phyloP scores from a whole-genome alignment of 2,797 vertebrate species.

The Florisuga fusca region DNA sequence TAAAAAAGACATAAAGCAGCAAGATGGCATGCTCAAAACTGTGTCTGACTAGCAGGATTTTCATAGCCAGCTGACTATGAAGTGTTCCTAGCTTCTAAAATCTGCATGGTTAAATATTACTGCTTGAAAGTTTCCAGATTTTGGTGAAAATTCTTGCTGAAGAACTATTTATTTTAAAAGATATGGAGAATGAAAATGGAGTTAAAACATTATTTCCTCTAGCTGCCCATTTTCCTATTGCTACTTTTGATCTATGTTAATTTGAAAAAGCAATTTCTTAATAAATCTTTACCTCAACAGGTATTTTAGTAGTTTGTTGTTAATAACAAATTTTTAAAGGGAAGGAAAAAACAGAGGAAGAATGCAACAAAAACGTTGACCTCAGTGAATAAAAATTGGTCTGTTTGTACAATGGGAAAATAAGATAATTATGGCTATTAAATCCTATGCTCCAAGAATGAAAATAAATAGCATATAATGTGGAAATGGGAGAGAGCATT shows the following conservation, averaged over 20 bases:
- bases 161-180: background rate
- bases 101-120: background rate
- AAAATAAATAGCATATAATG: constrained; percentile 23
- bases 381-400: background rate
- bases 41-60: background rate
- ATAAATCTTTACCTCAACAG: background rate
- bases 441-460: constrained; percentile 7
- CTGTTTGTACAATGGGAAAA: constrained; percentile 38
- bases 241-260: background rate
- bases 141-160: background rate
- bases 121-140: background rate
- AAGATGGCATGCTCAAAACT: background rate
- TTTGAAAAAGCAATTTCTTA: background rate
- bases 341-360: background rate
- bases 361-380: constrained; percentile 6
- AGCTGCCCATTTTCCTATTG: background rate
- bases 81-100: background rate
- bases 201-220: background rate
- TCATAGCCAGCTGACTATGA: background rate
- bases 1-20: background rate
- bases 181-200: background rate
- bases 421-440: constrained; percentile 28
- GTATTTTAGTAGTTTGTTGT: background rate
- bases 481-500: background rate
- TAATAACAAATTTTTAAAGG: background rate